phyloP scores from a whole-genome alignment of 1,140 invertebrate genomes.

The Diplogasteroides magnus region DNA sequence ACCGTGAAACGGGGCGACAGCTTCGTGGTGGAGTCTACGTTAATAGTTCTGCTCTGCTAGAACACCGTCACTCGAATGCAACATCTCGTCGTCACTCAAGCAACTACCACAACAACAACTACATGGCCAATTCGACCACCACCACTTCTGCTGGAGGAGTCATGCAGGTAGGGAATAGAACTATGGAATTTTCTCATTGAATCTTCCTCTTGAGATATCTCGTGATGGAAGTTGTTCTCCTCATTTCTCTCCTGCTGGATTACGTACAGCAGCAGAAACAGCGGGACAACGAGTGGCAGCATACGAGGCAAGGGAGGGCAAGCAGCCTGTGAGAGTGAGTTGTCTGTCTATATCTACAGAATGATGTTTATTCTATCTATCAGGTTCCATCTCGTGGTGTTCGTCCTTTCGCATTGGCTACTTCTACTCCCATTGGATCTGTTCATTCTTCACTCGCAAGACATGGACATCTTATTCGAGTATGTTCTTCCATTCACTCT shows the following conservation, averaged over 20 bases:
- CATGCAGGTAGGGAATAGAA: too few species aligned
- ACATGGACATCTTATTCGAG: too few species aligned
- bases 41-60: too few species aligned
- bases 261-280: background rate
- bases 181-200: too few species aligned
- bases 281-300: background rate
- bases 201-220: too few species aligned
- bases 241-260: background rate
- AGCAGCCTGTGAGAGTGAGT: background rate
- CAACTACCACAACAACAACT: too few species aligned
- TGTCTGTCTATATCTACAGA: background rate
- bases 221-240: too few species aligned
- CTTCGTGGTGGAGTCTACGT: background rate
- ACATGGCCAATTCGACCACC: too few species aligned
- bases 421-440: background rate
- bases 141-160: too few species aligned
- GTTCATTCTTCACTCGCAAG: background rate
- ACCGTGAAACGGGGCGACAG: background rate
- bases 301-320: background rate
- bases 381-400: background rate
- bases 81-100: too few species aligned
- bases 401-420: background rate
- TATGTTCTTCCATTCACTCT: too few species aligned
- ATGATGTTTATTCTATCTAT: background rate
- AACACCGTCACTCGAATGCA: too few species aligned